Conservation (phyloP, 2,113 vertebrate species). For the human (Homo sapiens) region DNA sequence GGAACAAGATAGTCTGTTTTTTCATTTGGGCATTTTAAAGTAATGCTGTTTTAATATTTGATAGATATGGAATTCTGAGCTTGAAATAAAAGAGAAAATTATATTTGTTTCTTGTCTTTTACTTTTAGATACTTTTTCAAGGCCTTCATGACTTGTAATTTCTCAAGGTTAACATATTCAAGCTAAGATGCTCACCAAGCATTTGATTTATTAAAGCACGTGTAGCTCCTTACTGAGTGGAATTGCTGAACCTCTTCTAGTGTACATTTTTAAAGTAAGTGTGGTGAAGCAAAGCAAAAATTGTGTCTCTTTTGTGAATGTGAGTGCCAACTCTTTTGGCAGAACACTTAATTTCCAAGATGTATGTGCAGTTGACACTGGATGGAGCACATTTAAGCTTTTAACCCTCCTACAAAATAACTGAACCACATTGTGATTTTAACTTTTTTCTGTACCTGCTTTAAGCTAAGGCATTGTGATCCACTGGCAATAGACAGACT, state of each 20-base stretch:
- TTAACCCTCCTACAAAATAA: slow-evolving; percentile 36
- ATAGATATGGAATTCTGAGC: neutral
- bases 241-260: slow-evolving; percentile 26
- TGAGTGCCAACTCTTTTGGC: slow-evolving; percentile 42
- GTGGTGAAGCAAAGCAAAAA: slow-evolving; percentile 53
- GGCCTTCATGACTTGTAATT: slow-evolving; percentile 52
- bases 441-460: slow-evolving; percentile 18
- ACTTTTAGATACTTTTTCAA: slow-evolving; percentile 47
- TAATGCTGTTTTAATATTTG: slow-evolving; percentile 36
- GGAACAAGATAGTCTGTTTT: neutral
- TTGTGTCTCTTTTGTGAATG: slow-evolving; percentile 57
- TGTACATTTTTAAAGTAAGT: slow-evolving; percentile 40
- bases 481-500: neutral
- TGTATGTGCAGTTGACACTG: neutral
- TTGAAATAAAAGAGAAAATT: slow-evolving; percentile 55
- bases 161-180: slow-evolving; percentile 73
- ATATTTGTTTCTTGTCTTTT: slow-evolving; percentile 54
- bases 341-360: slow-evolving; percentile 54
- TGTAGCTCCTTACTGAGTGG: slow-evolving; percentile 1
- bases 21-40: slow-evolving; percentile 31
- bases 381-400: slow-evolving; percentile 4
- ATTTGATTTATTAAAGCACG: slow-evolving; percentile 59
- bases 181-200: slow-evolving; percentile 46
- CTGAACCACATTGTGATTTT: neutral
- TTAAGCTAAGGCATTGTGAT: slow-evolving; percentile 11